These are phyloP conservation scores for Ageneiosus marmoratus DNA, from an alignment of 2,113 vertebrate species.

Conservation along the genomic window DNA sequence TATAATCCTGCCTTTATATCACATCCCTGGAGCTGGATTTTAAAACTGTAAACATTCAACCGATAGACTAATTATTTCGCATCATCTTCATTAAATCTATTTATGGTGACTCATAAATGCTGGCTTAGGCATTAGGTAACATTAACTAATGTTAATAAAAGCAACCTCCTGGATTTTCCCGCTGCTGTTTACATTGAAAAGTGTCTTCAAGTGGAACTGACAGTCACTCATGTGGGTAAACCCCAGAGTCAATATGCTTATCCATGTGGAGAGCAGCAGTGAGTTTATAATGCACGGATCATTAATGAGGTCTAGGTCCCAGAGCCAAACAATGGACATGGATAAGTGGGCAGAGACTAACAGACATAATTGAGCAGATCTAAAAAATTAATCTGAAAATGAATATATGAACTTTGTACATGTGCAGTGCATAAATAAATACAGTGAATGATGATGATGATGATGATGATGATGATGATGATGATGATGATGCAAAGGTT, in stretches of 20 bases:
- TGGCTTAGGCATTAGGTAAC: slow-evolving; percentile 20
- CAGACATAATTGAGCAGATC: neutral
- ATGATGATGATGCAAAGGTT: neutral
- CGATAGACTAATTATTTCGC: slow-evolving; percentile 6
- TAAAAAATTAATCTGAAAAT: neutral
- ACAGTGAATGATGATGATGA: neutral
- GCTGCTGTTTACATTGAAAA: slow-evolving; percentile 10
- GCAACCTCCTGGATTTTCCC: neutral
- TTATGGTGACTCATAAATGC: slow-evolving; percentile 23
- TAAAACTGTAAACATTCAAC: neutral
- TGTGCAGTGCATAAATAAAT: neutral
- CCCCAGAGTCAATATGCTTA: slow-evolving; percentile 19
- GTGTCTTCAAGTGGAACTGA: slow-evolving; percentile 5
- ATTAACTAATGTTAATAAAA: slow-evolving; percentile 2
- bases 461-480: neutral
- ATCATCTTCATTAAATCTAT: slow-evolving; percentile 14
- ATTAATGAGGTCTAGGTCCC: slow-evolving; percentile 12
- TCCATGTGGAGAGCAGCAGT: neutral
- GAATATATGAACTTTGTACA: neutral
- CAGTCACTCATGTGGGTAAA: neutral
- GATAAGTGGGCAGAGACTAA: neutral
- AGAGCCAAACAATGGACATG: too few species aligned
- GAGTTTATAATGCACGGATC: slow-evolving; percentile 22
- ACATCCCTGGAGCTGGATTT: neutral
- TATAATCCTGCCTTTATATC: neutral